phyloP scores from a whole-genome alignment of 2,888 invertebrate species.

The Mimas tiliae region DNA sequence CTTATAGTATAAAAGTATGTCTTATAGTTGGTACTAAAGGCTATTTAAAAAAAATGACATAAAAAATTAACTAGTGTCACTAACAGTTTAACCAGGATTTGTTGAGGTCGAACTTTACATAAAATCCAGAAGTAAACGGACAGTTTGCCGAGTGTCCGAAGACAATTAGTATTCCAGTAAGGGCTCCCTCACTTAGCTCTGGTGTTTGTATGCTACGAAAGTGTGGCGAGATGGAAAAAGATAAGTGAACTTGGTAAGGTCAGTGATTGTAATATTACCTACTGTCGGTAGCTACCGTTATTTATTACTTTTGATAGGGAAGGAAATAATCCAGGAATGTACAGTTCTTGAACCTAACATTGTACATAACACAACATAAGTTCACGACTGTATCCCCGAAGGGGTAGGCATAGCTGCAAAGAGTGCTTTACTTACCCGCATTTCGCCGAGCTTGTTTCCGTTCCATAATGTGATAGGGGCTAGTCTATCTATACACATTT shows the following conservation, averaged over 20 bases:
- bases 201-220: conserved; percentile 25
- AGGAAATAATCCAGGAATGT: background rate
- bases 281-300: conserved; percentile 1
- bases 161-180: conserved; percentile 17
- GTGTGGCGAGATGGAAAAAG: conserved; percentile 18
- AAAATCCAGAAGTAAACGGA: background rate
- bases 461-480: too few species aligned
- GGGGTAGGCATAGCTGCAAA: too few species aligned
- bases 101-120: background rate
- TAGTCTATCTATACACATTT: too few species aligned
- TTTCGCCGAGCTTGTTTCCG: too few species aligned
- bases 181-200: conserved; percentile 22
- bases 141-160: conserved; percentile 3
- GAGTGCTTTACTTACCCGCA: too few species aligned
- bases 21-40: too few species aligned
- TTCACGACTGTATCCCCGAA: too few species aligned
- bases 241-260: conserved; percentile 21
- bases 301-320: background rate
- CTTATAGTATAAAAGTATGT: too few species aligned
- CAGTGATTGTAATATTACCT: conserved; percentile 11
- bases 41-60: too few species aligned
- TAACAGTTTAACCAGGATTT: background rate
- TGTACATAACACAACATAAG: background rate
- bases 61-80: too few species aligned
- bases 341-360: background rate